Evolutionary conservation across 2,888 invertebrate species (phyloP).

Genomic region (Incurvaria masculella): DNA sequence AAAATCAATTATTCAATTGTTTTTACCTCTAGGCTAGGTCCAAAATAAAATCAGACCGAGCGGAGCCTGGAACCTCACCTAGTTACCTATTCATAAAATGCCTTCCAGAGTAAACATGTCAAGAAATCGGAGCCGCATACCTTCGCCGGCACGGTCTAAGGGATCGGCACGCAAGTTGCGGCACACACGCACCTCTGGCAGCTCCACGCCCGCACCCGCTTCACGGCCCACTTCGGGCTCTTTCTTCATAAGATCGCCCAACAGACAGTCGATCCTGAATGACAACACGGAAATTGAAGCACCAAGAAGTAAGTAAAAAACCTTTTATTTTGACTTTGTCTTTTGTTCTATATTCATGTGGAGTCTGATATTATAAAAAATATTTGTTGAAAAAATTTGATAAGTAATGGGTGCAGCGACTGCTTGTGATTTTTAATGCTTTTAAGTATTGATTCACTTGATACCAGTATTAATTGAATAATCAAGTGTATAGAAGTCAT

Average conservation of each 20-base stretch:
- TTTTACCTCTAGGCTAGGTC: too few relatives aligned
- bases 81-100: too few relatives aligned
- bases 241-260: constrained; percentile 29
- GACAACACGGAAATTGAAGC: constrained; percentile 38
- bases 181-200: constrained; percentile 25
- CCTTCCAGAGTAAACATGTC: too few relatives aligned
- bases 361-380: background rate
- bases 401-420: too few relatives aligned
- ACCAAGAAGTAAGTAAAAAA: constrained; percentile 35
- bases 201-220: constrained; percentile 19
- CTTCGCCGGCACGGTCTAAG: constrained; percentile 37
- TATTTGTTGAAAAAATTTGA: too few relatives aligned
- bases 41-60: too few relatives aligned
- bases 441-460: too few relatives aligned
- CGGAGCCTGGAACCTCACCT: too few relatives aligned
- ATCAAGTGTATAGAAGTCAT: too few relatives aligned
- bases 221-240: constrained; percentile 20
- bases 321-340: background rate
- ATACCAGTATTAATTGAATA: too few relatives aligned
- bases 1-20: too few relatives aligned
- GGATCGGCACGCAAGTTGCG: constrained; percentile 25
- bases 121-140: constrained; percentile 15
- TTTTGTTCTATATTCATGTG: background rate
- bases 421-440: too few relatives aligned
- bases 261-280: constrained; percentile 29